A percentile compares a stretch with the other conserved stretches of the same genome.
These are phyloP conservation scores for Gandaritis pyraliata DNA, from an alignment of 2,888 invertebrate genomes.

Conservation along the genomic window DNA sequence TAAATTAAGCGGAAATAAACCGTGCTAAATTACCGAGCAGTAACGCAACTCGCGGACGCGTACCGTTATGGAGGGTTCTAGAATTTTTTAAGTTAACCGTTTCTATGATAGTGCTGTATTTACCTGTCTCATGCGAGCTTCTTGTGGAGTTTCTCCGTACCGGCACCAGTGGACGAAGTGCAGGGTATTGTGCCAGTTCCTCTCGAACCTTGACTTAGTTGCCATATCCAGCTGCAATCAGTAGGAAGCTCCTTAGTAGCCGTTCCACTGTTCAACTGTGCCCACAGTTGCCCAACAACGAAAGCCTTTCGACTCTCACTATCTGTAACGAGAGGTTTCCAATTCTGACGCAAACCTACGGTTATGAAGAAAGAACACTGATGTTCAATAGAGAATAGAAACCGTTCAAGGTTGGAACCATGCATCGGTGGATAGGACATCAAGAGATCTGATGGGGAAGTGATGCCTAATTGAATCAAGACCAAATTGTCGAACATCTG, in stretches of 20 bases:
- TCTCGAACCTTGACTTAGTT: constrained; percentile 83
- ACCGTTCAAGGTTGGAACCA: constrained; percentile 63
- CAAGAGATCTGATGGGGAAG: constrained; percentile 17
- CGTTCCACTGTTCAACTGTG: constrained; percentile 71
- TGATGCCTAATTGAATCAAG: constrained; percentile 41
- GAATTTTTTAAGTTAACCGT: constrained; percentile 41
- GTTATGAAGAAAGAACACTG: constrained; percentile 59
- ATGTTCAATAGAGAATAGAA: constrained; percentile 57
- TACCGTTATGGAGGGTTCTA: constrained; percentile 52
- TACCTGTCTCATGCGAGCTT: constrained; percentile 89
- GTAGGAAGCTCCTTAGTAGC: constrained; percentile 82
- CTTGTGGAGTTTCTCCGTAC: constrained; percentile 87
- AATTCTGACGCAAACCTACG: constrained; percentile 79
- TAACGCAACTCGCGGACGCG: constrained; percentile 38
- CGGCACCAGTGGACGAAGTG: constrained; percentile 89
- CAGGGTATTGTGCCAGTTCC: constrained; percentile 87
- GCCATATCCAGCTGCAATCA: constrained; percentile 85
- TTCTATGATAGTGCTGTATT: constrained; percentile 45
- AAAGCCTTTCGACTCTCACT: constrained; percentile 78
- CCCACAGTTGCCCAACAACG: constrained; percentile 72
- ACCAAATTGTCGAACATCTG: constrained; percentile 43
- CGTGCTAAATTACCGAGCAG: constrained; percentile 39
- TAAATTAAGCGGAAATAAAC: constrained; percentile 33
- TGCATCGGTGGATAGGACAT: constrained; percentile 48
- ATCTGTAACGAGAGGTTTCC: constrained; percentile 84